Conservation (phyloP, 2,888 invertebrate genomes). For the Podotricha telesiphe region DNA sequence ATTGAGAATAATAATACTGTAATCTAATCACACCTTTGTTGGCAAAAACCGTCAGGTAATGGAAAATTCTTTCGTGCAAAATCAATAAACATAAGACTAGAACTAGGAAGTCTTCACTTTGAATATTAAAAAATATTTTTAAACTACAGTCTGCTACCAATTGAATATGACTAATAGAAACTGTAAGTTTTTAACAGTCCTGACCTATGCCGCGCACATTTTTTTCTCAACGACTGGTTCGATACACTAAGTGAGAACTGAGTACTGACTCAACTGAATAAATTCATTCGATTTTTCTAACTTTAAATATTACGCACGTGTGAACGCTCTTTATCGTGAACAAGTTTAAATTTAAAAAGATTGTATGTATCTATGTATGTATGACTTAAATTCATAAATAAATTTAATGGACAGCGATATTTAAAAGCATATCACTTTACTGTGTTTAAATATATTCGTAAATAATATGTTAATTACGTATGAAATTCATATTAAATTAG, state of each 20-base stretch:
- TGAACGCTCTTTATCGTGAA: slow-evolving; percentile 27
- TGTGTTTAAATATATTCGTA: neutral
- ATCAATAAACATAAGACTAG: slow-evolving; percentile 63
- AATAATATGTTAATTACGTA: neutral
- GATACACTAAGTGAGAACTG: slow-evolving; percentile 18
- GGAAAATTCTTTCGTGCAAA: slow-evolving; percentile 60
- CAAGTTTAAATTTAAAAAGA: neutral
- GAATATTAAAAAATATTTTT: slow-evolving; percentile 35
- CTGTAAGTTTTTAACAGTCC: slow-evolving; percentile 32
- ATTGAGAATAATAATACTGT: slow-evolving; percentile 56
- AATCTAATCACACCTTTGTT: slow-evolving; percentile 56
- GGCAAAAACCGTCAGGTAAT: slow-evolving; percentile 50
- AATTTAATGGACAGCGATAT: neutral
- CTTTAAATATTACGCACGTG: slow-evolving; percentile 25
- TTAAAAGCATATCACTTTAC: neutral
- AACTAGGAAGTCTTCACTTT: slow-evolving; percentile 45
- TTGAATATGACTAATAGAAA: slow-evolving; percentile 16
- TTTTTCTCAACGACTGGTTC: slow-evolving; percentile 54
- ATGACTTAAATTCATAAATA: neutral
- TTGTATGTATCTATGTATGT: neutral
- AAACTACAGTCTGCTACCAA: slow-evolving; percentile 54
- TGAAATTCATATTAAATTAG: too few species aligned
- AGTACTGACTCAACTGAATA: slow-evolving; percentile 23
- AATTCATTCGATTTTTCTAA: slow-evolving; percentile 31
- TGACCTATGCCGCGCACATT: slow-evolving; percentile 56